phyloP scores from a whole-genome alignment of 2,797 vertebrate species.

The Syndactyla subalaris region DNA sequence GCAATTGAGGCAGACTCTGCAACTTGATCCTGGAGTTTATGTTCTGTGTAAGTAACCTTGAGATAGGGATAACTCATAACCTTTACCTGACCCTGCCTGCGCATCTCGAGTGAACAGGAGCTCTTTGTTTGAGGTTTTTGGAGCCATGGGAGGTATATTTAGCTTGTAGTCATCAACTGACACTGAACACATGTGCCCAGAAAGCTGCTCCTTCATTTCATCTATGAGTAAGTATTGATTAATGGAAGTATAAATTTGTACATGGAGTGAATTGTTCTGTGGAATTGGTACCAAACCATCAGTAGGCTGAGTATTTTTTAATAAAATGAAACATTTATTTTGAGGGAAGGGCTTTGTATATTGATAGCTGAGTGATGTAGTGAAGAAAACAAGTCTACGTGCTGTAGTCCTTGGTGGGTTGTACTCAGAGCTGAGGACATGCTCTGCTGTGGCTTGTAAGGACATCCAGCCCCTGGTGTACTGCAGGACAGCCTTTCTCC shows the following conservation, averaged over 20 bases:
- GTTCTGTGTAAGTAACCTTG: conserved; percentile 62
- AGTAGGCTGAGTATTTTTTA: neutral
- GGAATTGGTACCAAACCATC: conserved; percentile 4
- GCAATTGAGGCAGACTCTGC: conserved; percentile 60
- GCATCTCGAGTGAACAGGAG: conserved; percentile 65
- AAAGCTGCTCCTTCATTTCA: neutral
- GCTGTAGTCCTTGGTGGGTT: neutral
- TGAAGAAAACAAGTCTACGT: neutral
- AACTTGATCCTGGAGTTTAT: conserved; percentile 63
- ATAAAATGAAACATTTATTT: neutral
- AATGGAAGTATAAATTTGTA: neutral
- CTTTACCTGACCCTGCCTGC: conserved; percentile 60
- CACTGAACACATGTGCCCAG: conserved; percentile 32
- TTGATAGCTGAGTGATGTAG: neutral
- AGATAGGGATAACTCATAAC: conserved; percentile 69
- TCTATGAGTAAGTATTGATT: conserved; percentile 24
- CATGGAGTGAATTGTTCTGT: neutral
- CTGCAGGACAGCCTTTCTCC: neutral
- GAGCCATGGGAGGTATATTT: conserved; percentile 44
- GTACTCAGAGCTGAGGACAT: neutral
- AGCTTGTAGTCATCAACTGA: conserved; percentile 47
- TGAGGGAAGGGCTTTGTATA: neutral
- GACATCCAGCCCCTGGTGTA: neutral
- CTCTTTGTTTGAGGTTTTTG: conserved; percentile 66
- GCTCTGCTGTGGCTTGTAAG: neutral